Conservation (phyloP, 2,797 vertebrate genomes). For the Lindbergichthys nudifrons region DNA sequence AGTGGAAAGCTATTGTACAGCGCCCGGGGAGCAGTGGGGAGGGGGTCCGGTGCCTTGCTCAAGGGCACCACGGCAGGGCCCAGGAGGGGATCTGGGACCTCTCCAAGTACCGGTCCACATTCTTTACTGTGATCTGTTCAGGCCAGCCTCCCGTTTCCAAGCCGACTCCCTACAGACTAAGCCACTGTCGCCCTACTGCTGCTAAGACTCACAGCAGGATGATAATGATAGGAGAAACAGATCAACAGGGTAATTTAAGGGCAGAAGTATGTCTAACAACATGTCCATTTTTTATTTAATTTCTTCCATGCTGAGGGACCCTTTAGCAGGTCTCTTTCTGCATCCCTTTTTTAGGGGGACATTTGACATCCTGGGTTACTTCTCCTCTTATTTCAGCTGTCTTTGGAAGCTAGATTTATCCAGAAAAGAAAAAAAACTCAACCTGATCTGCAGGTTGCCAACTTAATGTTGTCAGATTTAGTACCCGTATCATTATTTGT, state of each 20-base stretch:
- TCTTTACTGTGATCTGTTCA: too few species aligned
- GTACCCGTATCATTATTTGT: background rate
- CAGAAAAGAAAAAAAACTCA: background rate
- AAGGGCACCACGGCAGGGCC: too few species aligned
- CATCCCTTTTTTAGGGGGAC: background rate
- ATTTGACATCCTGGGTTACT: constrained; percentile 14
- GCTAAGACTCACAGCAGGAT: background rate
- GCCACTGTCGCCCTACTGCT: background rate
- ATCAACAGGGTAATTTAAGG: background rate
- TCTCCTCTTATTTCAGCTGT: background rate
- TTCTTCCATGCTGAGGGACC: background rate
- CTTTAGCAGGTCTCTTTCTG: background rate
- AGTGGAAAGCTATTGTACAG: too few species aligned
- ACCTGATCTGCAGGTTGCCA: background rate
- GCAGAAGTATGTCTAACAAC: background rate
- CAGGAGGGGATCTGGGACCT: too few species aligned
- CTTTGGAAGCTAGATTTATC: background rate
- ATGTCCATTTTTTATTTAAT: background rate
- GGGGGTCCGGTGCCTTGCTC: too few species aligned
- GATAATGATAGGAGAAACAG: background rate
- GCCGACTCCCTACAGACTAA: too few species aligned
- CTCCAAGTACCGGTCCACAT: too few species aligned
- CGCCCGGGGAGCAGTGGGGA: too few species aligned
- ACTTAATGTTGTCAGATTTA: background rate
- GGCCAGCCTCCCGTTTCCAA: too few species aligned